Base-by-base conservation (phyloP, 2,797 vertebrate genomes). In the Prionace glauca region DNA sequence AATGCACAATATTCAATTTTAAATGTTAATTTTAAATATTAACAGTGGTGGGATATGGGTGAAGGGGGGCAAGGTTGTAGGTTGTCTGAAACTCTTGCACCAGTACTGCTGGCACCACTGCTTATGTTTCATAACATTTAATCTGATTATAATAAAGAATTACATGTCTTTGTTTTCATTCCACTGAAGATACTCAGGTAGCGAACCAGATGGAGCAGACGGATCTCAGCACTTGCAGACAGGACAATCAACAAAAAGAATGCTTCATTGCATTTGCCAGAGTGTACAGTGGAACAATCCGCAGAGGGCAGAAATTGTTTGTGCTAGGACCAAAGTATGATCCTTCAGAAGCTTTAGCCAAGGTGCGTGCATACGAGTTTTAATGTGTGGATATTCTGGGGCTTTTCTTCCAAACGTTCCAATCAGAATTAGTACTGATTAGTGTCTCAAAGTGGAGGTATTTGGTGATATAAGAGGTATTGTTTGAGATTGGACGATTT, bases 311-410 rank as follows among this genome's bases (percentile, higher is more conserved):
- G 96, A 98, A 96, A 88, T 97, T 99, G 86, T 99, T 99, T 96
- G 98, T 99, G 90, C 97, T 99, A 79, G 99, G 99, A 96, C 99
- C 99, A 95, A 99, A 99, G 96, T 99, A 99, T 72, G 98, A 99
- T 96, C 99, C 99, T 0, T 95, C 97, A 26, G 97, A 98, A 86
- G 98, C 98, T 93, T 97, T 99, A 95, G 97, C 95, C 93, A 97
- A 96, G 98, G 99, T 99, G 97, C 98, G 97, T 72, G 0, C 88
- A 24, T 12, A 36, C n/a, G 29, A 16, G n/a, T 91, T 91, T 69
- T 20, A 16, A 16, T 62, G 16, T 50, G 1, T 62, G 56, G 87
- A n/a, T 77, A 77, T 77, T 29, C n/a, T 3, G 12, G 87, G 32
- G 29, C 32, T 7, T 18, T 29, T 90, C 29, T n/a, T 90, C 56